Evolutionary conservation across 2,888 invertebrate genomes (phyloP).

Genomic region (Digitonthophagus gazella): DNA sequence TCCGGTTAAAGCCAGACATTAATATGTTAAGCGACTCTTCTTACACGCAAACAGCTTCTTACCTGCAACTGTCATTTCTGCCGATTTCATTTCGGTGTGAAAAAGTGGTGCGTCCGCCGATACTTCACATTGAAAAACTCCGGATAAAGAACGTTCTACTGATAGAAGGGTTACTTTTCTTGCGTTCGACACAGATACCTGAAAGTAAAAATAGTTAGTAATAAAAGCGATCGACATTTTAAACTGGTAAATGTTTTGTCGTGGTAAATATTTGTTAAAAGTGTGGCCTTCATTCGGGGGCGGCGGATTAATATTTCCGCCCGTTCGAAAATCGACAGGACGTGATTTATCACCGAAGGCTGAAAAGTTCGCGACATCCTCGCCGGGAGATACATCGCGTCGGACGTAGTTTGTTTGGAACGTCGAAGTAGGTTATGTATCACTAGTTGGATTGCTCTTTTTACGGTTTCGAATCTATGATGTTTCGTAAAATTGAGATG

Average conservation of each 20-base stretch:
- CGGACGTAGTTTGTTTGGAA: background rate
- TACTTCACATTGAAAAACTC: conserved; percentile 71
- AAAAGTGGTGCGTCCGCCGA: conserved; percentile 70
- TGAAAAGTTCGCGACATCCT: background rate
- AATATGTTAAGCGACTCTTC: conserved; percentile 32
- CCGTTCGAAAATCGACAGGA: background rate
- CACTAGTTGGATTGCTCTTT: background rate
- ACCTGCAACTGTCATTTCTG: conserved; percentile 69
- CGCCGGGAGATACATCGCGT: background rate
- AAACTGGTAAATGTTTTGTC: background rate
- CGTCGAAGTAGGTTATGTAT: background rate
- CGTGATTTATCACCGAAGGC: background rate
- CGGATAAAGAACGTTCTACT: conserved; percentile 65
- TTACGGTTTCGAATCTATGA: background rate
- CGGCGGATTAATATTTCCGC: background rate
- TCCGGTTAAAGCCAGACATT: conserved; percentile 19
- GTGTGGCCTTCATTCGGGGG: background rate
- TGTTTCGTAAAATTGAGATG: background rate
- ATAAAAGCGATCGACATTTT: background rate
- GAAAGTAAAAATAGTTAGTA: conserved; percentile 40
- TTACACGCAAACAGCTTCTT: too few species aligned
- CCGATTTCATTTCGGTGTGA: conserved; percentile 64
- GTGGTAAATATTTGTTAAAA: background rate
- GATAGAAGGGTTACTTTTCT: conserved; percentile 67
- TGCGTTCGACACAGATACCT: conserved; percentile 66